Evolutionary conservation across 2,113 vertebrate species (phyloP), one percentile per base, ranked within the genome.

Genomic region (Python bivittatus): DNA sequence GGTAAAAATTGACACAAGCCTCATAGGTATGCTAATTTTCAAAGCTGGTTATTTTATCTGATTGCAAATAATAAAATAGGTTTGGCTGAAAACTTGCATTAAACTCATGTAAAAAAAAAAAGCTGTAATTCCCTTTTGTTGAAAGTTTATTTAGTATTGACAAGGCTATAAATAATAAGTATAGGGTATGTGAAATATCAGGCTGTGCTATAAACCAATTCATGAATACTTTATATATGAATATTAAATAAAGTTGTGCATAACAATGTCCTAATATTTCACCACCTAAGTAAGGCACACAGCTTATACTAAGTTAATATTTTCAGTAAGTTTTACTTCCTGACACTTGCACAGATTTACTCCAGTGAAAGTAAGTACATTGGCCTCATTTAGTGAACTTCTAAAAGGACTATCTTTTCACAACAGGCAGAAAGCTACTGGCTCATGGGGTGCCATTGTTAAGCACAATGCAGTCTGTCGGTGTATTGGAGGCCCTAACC

Each of bases 351-450:
- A 42, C 6, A 44, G 89, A 23, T 88, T 87, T 93, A 53, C 48
- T 61, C 11, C 79, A 85, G 12, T 84, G 33, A 42, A 84, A 93
- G 25, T 5, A 48, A 60, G 13, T n/a, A 33, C 5, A 22, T 27
- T 58, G 42, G 33, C 56, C 83, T n/a, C 29, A 56, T 33, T 93
- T 53, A 27, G 56, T 4, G 84, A 93, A 92, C 86, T 91, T 29
- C 5, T 44, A 88, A 6, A 56, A 61, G 0, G 20, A 84, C n/a
- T 84, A 58, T 38, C 44, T 2, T 3, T 56, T 91, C 85, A 3
- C 89, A 91, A 85, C 86, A 9, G 83, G 25, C 38, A 58, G 85
- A 89, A 60, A 79, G n/a, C 87, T 89, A 87, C 61, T 92, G 58
- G 6, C 17, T 57, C 84, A 48, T 84, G 85, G 38, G 72, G 25